Percentiles rank a stretch among this genome's conserved stretches.
Evolutionary conservation across 2,113 vertebrate genomes (phyloP).

Genomic region (Plestiodon gilberti): DNA sequence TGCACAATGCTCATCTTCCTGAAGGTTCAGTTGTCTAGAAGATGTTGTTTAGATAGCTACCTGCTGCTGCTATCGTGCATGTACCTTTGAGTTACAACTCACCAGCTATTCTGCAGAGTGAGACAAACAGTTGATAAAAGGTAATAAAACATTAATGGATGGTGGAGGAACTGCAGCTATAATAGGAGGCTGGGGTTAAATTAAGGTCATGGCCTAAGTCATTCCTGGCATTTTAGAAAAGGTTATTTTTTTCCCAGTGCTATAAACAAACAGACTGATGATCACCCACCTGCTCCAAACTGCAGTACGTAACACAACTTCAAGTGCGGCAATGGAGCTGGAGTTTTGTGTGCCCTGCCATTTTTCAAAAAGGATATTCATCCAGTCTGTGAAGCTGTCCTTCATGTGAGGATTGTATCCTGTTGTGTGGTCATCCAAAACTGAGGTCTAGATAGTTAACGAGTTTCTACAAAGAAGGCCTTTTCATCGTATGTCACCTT

Average conservation of each 20-base stretch:
- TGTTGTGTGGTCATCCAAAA: neutral
- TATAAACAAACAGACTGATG: neutral
- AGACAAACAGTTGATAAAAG: conserved; percentile 13
- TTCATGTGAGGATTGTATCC: neutral
- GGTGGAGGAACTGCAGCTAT: conserved; percentile 7
- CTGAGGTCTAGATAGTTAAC: too few relatives aligned
- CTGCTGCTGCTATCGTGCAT: neutral
- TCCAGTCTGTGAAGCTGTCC: neutral
- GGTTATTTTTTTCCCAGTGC: neutral
- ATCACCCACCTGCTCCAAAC: neutral
- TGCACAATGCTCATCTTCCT: neutral
- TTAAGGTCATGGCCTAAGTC: neutral
- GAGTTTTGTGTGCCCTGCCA: neutral
- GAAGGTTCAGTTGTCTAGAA: neutral
- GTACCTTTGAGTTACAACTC: neutral
- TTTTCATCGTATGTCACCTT: neutral
- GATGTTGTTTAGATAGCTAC: neutral
- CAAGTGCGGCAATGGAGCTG: neutral
- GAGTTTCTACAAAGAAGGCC: neutral
- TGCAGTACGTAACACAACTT: neutral
- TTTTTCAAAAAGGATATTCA: neutral
- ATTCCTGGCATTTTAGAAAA: conserved; percentile 20
- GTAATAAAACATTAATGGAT: conserved; percentile 21
- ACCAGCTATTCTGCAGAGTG: neutral
- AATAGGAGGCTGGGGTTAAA: conserved; percentile 2